Conservation (phyloP, 2,113 vertebrate genomes). For the Nannospalax galili region DNA sequence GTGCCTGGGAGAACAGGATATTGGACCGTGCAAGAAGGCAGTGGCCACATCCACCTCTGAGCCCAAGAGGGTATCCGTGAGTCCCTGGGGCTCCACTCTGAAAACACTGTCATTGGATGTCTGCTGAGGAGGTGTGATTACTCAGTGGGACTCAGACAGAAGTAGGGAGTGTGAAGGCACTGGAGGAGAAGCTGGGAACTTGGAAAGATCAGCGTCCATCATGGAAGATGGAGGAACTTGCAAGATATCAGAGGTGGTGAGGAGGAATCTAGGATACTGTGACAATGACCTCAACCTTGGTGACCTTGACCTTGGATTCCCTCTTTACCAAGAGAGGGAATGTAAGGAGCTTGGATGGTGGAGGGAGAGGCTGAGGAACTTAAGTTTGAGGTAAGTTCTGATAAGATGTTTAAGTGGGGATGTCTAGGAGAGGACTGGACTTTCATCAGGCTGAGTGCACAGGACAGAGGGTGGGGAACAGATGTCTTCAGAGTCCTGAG, state of each 20-base stretch:
- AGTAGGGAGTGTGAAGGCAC: not conserved
- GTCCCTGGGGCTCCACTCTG: too few relatives aligned
- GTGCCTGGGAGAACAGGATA: too few relatives aligned
- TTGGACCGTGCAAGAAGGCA: too few relatives aligned
- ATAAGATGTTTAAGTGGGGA: fast-evolving
- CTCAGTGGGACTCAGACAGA: not conserved
- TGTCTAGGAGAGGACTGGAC: too few relatives aligned
- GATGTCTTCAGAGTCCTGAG: not conserved
- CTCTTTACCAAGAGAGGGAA: not conserved
- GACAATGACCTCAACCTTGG: not conserved
- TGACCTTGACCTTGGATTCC: not conserved
- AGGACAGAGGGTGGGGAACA: not conserved
- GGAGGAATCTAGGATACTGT: fast-evolving
- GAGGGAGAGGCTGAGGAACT: not conserved
- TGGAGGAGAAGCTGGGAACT: not conserved
- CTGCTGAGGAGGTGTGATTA: not conserved
- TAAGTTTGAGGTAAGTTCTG: not conserved
- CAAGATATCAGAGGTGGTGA: too few relatives aligned
- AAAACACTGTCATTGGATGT: not conserved
- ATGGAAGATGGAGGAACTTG: not conserved
- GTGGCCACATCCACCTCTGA: too few relatives aligned
- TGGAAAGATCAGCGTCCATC: fast-evolving
- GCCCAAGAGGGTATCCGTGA: too few relatives aligned
- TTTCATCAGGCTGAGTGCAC: too few relatives aligned
- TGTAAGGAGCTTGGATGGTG: too few relatives aligned